These are phyloP conservation scores for Pangasius macronema DNA, from an alignment of 2,797 vertebrate genomes.

Conservation along the genomic window DNA sequence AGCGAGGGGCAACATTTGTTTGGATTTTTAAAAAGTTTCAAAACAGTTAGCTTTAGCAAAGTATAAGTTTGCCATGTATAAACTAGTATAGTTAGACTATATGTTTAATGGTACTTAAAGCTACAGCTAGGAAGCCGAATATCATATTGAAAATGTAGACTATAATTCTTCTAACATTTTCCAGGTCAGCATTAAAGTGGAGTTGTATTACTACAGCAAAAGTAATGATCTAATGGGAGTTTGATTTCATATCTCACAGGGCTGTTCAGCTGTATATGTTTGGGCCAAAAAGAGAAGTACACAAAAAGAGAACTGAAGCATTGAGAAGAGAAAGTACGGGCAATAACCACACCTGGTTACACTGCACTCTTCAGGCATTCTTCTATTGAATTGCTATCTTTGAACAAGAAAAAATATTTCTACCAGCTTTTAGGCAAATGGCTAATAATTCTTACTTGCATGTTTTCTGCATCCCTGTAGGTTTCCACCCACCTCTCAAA, in stretches of 20 bases:
- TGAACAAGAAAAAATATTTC: neutral
- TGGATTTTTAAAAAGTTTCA: neutral
- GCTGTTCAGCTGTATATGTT: neutral
- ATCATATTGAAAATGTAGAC: neutral
- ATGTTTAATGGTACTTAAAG: neutral
- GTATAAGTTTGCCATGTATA: neutral
- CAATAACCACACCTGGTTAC: neutral
- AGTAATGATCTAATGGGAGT: neutral
- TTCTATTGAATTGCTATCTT: neutral
- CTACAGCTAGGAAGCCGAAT: neutral
- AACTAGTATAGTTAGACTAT: neutral
- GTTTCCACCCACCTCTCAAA: neutral
- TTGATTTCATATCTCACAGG: neutral
- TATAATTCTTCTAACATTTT: neutral
- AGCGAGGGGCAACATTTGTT: neutral
- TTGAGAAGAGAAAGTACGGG: neutral
- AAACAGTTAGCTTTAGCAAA: neutral
- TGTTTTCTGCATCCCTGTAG: neutral
- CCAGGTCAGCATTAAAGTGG: neutral
- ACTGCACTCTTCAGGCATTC: neutral
- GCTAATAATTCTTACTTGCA: neutral
- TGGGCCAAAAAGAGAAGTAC: neutral
- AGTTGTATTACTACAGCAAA: neutral
- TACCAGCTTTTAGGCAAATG: neutral
- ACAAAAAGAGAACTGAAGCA: slow-evolving; percentile 6